Base-by-base conservation (phyloP, 2,113 vertebrate species). In the Myotis yumanensis region DNA sequence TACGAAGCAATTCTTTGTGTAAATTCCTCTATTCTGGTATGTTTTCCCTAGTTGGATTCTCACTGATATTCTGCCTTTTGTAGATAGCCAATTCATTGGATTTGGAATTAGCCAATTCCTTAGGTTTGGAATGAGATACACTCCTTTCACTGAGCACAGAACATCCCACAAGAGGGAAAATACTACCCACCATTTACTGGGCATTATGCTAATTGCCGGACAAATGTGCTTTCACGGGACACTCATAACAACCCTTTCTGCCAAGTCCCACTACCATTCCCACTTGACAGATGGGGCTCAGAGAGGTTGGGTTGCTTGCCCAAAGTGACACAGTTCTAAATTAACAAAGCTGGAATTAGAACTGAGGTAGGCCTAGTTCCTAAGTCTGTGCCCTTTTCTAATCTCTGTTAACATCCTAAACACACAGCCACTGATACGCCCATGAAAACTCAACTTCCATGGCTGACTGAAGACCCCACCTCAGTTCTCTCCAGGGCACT, bases 211-310 rank as follows among this genome's bases (percentile, higher is more conserved):
- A 48, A 91, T 11, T 75, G 79, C 93, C 81, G 86, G 88, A 62
- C 73, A 89, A 69, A 75, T 57, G 73, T 91, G 75, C 79, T 93
- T 77, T 86, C 35, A 0, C 5, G 22, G 30, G 66, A 51, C 66
- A 66, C 66, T 86, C 35, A 4, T 23, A 11, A 17, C 48, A 57
- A 32, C 23, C 35, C 75, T 79, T 85, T 57, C 81, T 89, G 96
- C 40, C 86, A 73, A 88, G 71, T 79, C 43, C 62, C 40, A 22
- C 17, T n/a, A 11, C 43, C 20, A 32, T 62, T 79, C 69, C 62
- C 69, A 79, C 90, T 89, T 69, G 51, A 91, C 94, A 95, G 80
- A 72, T 46, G 69, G 90, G 64, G 40, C 62, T 72, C 46, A 77
- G 14, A 84, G 69, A 86, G 43, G 48, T 57, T 86, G 80, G 84